These are phyloP conservation scores for Epinephelus lanceolatus DNA, from an alignment of 2,113 vertebrate genomes.

Conservation along the genomic window DNA sequence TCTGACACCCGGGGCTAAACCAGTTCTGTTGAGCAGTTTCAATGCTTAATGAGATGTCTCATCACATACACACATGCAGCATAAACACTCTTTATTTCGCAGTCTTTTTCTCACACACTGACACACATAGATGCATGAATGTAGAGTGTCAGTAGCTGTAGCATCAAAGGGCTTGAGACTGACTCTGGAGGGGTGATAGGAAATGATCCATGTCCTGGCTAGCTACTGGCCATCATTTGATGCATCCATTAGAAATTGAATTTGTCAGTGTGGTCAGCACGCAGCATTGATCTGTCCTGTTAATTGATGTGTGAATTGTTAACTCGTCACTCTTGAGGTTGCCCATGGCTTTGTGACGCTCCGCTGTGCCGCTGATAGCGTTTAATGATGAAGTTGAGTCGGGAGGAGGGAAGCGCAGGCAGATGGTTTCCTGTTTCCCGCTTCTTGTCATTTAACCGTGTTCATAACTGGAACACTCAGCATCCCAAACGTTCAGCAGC, in stretches of 20 bases:
- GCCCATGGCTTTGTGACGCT: slow-evolving; percentile 17
- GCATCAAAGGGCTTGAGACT: slow-evolving; percentile 35
- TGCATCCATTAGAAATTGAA: slow-evolving; percentile 52
- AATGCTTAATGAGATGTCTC: slow-evolving; percentile 54
- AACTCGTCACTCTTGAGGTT: slow-evolving; percentile 4
- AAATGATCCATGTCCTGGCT: slow-evolving; percentile 32
- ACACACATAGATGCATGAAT: neutral
- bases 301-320: slow-evolving; percentile 57
- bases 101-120: neutral
- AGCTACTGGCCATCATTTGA: slow-evolving; percentile 43
- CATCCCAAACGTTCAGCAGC: neutral
- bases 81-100: neutral
- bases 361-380: slow-evolving; percentile 23
- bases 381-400: slow-evolving; percentile 26
- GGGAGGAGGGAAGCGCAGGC: slow-evolving; percentile 13
- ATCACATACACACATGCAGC: slow-evolving; percentile 18
- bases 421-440: neutral
- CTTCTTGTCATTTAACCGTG: neutral
- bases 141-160: slow-evolving; percentile 10
- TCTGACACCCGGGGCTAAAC: slow-evolving; percentile 38
- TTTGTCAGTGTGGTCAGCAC: slow-evolving; percentile 51
- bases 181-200: slow-evolving; percentile 12
- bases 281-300: slow-evolving; percentile 43
- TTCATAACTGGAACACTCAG: neutral
- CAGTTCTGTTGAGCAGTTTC: slow-evolving; percentile 30